Percentiles rank a stretch among this genome's conserved stretches.
These are phyloP conservation scores for Aspidiotus destructor DNA, from an alignment of 2,888 invertebrate genomes.

Conservation along the genomic window DNA sequence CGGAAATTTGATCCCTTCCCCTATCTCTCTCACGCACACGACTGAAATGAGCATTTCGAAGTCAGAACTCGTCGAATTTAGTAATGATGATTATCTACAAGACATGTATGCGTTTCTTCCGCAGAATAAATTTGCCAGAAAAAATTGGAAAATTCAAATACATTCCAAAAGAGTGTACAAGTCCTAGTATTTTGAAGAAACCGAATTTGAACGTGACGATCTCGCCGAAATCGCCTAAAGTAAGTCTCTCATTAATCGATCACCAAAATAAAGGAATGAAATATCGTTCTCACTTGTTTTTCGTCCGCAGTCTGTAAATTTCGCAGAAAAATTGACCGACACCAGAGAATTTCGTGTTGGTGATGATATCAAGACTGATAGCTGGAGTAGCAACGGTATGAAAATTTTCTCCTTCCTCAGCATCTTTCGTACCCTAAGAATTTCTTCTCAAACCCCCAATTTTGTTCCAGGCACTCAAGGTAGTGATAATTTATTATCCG, in stretches of 20 bases:
- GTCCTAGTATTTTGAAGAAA: conserved; percentile 23
- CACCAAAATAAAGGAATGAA: background rate
- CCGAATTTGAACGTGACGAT: background rate
- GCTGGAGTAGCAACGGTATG: conserved; percentile 4
- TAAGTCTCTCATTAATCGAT: background rate
- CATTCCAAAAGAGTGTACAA: conserved; percentile 22
- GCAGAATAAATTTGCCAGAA: background rate
- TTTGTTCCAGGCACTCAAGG: background rate
- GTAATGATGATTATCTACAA: too few species aligned
- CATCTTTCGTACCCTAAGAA: too few species aligned
- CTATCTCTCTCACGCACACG: too few species aligned
- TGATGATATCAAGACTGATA: conserved; percentile 14
- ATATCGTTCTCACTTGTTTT: background rate
- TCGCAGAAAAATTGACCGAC: conserved; percentile 14
- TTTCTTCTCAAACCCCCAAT: too few species aligned
- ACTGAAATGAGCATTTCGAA: too few species aligned
- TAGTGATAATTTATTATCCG: conserved; percentile 6
- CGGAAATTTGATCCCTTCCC: too few species aligned
- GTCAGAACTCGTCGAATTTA: too few species aligned
- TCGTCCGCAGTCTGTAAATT: conserved; percentile 13
- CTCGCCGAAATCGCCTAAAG: conserved; percentile 14
- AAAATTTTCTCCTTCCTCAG: background rate
- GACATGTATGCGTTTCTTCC: too few species aligned
- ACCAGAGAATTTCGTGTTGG: conserved; percentile 2
- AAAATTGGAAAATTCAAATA: conserved; percentile 10